Percentiles rank a stretch among this genome's conserved stretches.
Conservation (phyloP, 1,140 invertebrate species). For the Teleopsis dalmanni region DNA sequence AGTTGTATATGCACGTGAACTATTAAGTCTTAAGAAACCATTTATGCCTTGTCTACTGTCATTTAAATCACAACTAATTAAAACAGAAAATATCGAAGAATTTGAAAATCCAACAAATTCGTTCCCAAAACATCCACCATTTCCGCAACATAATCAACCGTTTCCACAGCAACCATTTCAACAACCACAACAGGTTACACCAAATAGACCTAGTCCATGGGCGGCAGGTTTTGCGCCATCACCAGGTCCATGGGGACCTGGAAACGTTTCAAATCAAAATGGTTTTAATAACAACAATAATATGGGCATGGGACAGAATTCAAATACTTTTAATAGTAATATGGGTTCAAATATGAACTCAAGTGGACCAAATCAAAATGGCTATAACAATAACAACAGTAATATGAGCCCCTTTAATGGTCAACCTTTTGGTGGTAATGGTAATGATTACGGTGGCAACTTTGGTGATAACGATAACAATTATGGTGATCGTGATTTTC, state of each 20-base stretch:
- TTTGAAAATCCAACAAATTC: slow-evolving; percentile 17
- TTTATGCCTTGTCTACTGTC: slow-evolving; percentile 30
- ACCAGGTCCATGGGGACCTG: slow-evolving; percentile 10
- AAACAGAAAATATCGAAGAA: no score
- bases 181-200: slow-evolving; percentile 14
- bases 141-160: slow-evolving; percentile 19
- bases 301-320: not conserved
- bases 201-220: slow-evolving; percentile 32
- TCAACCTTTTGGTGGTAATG: slow-evolving; percentile 17
- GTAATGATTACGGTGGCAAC: slow-evolving; percentile 26
- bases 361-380: not conserved
- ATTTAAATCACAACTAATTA: slow-evolving; percentile 30
- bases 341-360: not conserved
- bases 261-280: slow-evolving; percentile 19
- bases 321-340: not conserved
- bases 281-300: slow-evolving; percentile 12
- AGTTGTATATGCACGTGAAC: slow-evolving; percentile 32
- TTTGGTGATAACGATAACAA: slow-evolving; percentile 3
- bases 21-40: slow-evolving; percentile 32
- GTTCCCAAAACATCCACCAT: slow-evolving; percentile 19
- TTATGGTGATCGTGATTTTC: not conserved
- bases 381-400: slow-evolving; percentile 12
- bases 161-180: slow-evolving; percentile 19
- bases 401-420: slow-evolving; percentile 11
- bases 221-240: slow-evolving; percentile 9